These are phyloP conservation scores for Eupithecia subumbrata DNA, from an alignment of 2,888 invertebrate genomes.

Conservation along the genomic window DNA sequence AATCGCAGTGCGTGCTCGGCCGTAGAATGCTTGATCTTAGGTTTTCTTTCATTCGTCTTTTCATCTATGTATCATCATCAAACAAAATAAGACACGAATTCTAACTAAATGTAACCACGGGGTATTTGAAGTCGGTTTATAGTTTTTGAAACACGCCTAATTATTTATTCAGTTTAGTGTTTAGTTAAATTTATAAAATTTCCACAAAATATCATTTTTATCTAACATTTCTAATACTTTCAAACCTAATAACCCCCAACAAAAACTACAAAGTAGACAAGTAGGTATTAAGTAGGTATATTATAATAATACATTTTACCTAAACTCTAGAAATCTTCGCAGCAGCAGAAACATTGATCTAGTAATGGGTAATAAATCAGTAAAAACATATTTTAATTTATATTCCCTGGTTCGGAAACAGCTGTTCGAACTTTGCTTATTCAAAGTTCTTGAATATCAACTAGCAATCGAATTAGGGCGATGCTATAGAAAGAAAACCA, in stretches of 20 bases:
- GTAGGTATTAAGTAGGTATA: not conserved
- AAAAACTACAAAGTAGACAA: not conserved
- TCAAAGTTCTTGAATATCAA: slow-evolving; percentile 31
- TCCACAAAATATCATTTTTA: not conserved
- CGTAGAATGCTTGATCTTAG: no score
- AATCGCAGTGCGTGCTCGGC: no score
- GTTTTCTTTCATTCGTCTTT: no score
- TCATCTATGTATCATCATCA: no score
- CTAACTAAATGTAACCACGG: no score
- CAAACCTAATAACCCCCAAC: not conserved
- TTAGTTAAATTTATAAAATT: not conserved
- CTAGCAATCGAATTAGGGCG: slow-evolving; percentile 36
- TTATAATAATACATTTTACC: not conserved
- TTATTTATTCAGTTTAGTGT: not conserved
- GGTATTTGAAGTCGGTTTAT: no score
- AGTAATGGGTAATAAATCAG: not conserved
- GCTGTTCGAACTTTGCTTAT: slow-evolving; percentile 19
- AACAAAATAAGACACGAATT: no score
- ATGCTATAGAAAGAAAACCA: slow-evolving; percentile 44
- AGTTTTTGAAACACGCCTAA: no score
- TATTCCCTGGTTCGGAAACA: slow-evolving; percentile 21
- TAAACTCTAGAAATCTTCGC: not conserved
- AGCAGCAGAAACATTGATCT: not conserved
- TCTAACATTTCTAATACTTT: not conserved
- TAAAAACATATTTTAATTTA: slow-evolving; percentile 10